phyloP scores from a whole-genome alignment of 2,113 vertebrate species.

The Brevimyrus niger region DNA sequence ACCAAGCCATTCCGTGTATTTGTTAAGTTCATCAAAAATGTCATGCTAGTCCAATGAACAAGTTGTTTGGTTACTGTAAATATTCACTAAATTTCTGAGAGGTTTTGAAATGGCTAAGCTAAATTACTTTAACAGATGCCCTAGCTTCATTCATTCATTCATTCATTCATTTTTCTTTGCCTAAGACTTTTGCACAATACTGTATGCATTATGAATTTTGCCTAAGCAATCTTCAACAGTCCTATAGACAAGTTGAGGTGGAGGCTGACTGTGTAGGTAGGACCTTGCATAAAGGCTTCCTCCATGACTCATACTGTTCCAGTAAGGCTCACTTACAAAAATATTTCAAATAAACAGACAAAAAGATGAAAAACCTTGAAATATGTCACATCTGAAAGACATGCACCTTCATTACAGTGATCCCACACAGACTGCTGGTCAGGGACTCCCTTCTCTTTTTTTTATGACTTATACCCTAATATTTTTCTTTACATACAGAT shows the following conservation, averaged over 20 bases:
- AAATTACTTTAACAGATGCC: not conserved
- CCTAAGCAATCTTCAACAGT: not conserved
- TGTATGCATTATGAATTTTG: not conserved
- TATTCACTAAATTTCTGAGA: not conserved
- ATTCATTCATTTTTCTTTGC: not conserved
- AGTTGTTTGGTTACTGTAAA: not conserved
- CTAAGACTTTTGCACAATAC: not conserved
- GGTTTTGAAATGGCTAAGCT: not conserved
- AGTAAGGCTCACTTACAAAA: not conserved
- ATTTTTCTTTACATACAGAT: not conserved
- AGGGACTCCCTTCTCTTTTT: not conserved
- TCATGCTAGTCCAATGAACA: not conserved
- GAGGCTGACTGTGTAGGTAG: not conserved
- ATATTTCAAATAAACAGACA: not conserved
- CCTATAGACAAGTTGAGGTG: not conserved
- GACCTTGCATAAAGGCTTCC: not conserved
- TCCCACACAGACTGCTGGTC: not conserved
- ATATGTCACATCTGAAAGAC: not conserved
- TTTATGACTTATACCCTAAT: not conserved
- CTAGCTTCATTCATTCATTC: not conserved
- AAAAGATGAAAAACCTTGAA: not conserved
- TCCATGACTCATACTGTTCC: not conserved
- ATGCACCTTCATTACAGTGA: not conserved
- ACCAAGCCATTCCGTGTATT: not conserved
- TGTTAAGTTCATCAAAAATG: not conserved